These are phyloP conservation scores for Cuniculus paca DNA, from an alignment of 2,797 vertebrate species.

Conservation along the genomic window DNA sequence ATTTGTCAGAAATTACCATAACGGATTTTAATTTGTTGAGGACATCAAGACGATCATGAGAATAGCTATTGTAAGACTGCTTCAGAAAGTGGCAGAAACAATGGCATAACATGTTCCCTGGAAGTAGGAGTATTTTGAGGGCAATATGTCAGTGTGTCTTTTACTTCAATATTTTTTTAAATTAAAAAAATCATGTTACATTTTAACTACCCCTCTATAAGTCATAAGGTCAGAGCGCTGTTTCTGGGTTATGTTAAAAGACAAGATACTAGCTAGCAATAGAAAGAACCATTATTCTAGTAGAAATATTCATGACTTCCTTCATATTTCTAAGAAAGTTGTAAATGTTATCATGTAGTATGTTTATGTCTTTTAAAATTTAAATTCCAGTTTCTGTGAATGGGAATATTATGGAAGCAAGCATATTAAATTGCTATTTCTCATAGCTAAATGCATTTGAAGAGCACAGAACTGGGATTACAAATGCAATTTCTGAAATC, in stretches of 20 bases:
- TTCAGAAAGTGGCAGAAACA: background rate
- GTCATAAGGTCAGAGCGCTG: background rate
- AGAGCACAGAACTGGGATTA: background rate
- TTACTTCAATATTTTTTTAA: background rate
- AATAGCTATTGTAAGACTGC: background rate
- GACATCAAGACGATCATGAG: background rate
- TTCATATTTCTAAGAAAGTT: background rate
- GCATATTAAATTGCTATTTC: background rate
- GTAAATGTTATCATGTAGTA: background rate
- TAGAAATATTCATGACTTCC: background rate
- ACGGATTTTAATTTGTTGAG: background rate
- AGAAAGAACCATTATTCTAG: background rate
- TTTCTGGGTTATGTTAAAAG: background rate
- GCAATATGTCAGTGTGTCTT: background rate
- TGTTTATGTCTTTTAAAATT: background rate
- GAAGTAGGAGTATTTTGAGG: background rate
- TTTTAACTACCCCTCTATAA: background rate
- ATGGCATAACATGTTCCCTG: background rate
- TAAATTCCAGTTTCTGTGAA: background rate
- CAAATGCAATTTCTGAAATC: background rate
- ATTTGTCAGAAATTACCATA: background rate
- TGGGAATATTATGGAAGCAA: background rate
- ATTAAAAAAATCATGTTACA: background rate
- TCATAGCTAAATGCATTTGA: background rate
- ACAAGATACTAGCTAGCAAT: background rate